Percentiles rank a stretch among this genome's conserved stretches.
phyloP scores from a whole-genome alignment of 1,140 invertebrate species.

The Glomeris maerens region DNA sequence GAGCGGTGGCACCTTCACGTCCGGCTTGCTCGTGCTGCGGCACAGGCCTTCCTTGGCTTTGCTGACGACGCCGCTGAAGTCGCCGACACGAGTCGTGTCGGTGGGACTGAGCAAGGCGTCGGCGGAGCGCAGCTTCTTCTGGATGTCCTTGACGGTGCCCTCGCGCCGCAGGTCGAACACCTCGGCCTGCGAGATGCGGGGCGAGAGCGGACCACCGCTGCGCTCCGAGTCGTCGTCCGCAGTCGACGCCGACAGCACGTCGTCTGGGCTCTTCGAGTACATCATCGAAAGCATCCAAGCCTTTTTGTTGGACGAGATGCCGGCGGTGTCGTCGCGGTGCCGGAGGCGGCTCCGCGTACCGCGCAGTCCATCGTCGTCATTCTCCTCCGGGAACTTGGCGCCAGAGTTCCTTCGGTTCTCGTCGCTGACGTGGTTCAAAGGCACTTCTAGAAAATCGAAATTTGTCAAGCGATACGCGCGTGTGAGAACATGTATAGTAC shows the following conservation, averaged over 20 bases:
- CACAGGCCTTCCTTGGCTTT: conserved; percentile 80
- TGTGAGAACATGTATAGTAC: too few relatives aligned
- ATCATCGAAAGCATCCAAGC: conserved; percentile 44
- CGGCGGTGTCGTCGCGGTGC: conserved; percentile 25
- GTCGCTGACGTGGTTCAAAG: too few relatives aligned
- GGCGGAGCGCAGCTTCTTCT: conserved; percentile 27
- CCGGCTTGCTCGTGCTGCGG: conserved; percentile 23
- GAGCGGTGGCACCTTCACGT: not conserved
- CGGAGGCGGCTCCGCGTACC: too few relatives aligned
- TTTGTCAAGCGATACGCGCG: too few relatives aligned
- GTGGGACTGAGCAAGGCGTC: conserved; percentile 40
- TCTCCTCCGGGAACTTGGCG: conserved; percentile 40
- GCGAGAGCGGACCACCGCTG: conserved; percentile 9
- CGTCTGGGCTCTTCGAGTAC: conserved; percentile 25
- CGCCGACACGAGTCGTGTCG: conserved; percentile 46
- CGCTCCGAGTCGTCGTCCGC: conserved; percentile 26
- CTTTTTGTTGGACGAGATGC: conserved; percentile 43
- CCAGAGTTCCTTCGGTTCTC: conserved; percentile 41
- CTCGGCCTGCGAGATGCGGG: conserved; percentile 14
- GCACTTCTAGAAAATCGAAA: too few relatives aligned
- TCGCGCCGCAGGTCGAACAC: conserved; percentile 16
- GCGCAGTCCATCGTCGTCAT: conserved; percentile 13
- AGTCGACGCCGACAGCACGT: not conserved
- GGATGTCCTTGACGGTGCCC: conserved; percentile 18
- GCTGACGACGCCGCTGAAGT: conserved; percentile 75